phyloP scores from a whole-genome alignment of 2,888 invertebrate species.

The Zaprionus obscuricornis region DNA sequence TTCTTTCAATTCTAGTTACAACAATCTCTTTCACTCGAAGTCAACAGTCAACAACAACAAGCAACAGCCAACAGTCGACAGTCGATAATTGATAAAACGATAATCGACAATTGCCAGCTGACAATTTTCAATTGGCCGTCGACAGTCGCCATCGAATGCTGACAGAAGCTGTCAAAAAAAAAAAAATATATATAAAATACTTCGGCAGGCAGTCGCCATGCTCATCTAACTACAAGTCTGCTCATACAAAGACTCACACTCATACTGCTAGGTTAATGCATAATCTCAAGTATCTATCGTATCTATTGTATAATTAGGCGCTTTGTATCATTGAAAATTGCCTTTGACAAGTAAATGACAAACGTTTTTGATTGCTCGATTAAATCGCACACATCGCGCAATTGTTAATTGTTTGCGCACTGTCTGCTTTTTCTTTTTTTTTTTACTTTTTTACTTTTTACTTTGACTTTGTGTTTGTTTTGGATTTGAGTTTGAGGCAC shows the following conservation, averaged over 20 bases:
- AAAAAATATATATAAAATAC: constrained; percentile 31
- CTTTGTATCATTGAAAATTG: constrained; percentile 59
- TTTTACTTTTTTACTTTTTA: too few species aligned
- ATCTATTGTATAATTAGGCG: constrained; percentile 65
- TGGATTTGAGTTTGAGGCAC: too few species aligned
- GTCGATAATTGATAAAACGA: background rate
- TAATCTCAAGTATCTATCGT: constrained; percentile 12
- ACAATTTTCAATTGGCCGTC: background rate
- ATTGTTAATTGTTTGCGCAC: constrained; percentile 65
- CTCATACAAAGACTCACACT: too few species aligned
- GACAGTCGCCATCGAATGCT: constrained; percentile 12
- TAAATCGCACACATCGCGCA: constrained; percentile 66
- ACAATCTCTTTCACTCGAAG: constrained; percentile 13
- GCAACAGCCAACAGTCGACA: background rate
- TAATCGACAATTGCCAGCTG: too few species aligned
- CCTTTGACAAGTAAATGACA: constrained; percentile 73
- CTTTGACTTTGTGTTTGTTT: too few species aligned
- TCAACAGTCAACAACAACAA: constrained; percentile 23
- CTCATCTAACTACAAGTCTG: too few species aligned
- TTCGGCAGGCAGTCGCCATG: constrained; percentile 37
- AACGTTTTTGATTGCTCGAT: constrained; percentile 74
- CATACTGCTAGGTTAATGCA: background rate
- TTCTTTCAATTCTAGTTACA: constrained; percentile 23
- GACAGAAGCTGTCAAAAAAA: constrained; percentile 61
- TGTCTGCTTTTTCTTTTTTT: too few species aligned